Conservation (phyloP, 1,140 invertebrate genomes). For the Caenorhabditis tropicalis region DNA sequence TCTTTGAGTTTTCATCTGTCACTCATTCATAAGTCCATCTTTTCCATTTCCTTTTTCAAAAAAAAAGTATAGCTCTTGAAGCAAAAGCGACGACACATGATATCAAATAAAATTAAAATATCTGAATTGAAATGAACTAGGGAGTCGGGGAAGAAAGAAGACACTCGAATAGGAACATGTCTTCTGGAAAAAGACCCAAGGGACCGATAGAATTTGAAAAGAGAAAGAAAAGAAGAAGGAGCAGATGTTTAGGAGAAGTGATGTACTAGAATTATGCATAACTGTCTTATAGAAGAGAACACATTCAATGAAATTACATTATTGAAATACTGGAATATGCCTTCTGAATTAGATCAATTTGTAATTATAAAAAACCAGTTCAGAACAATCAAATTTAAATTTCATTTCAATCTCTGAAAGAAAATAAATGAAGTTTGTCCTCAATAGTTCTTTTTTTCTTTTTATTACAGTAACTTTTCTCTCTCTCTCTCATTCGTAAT, state of each 20-base stretch:
- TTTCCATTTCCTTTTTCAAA: neutral
- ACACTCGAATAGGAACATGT: neutral
- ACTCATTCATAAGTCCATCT: neutral
- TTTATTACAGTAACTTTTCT: neutral
- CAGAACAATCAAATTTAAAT: no score
- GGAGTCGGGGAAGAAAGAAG: neutral
- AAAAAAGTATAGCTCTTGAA: neutral
- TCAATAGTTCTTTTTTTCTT: neutral
- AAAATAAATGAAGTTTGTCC: no score
- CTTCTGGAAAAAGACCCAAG: neutral
- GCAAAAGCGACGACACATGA: conserved; percentile 24
- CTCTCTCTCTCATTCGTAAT: neutral
- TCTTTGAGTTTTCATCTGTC: neutral
- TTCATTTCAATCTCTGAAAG: no score
- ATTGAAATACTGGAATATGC: neutral
- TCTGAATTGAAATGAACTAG: conserved; percentile 38
- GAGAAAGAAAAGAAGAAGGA: neutral
- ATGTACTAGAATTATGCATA: conserved; percentile 33
- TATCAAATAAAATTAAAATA: conserved; percentile 46
- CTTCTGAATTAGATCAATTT: no score
- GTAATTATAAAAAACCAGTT: no score
- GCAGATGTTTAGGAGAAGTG: conserved; percentile 17
- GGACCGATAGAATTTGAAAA: neutral
- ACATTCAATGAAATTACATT: neutral
- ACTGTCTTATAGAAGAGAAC: neutral